Conservation (phyloP, 2,113 vertebrate species). For the Onychorhynchus coronatus region DNA sequence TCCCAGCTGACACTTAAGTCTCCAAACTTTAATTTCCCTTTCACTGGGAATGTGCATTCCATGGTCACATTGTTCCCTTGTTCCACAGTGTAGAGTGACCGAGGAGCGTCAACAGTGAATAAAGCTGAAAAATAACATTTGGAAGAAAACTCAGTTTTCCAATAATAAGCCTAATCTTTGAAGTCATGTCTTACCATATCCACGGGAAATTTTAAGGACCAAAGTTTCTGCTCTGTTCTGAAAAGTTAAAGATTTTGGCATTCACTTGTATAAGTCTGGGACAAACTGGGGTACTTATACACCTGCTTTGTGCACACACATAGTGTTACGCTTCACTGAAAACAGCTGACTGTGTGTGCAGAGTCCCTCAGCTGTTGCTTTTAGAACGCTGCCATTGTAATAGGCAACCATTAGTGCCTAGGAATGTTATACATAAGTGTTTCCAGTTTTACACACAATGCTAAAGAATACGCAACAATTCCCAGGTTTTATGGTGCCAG, state of each 20-base stretch:
- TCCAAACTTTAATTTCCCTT: slow-evolving; percentile 5
- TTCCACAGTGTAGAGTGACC: slow-evolving; percentile 63
- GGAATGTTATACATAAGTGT: neutral
- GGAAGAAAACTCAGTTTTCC: neutral
- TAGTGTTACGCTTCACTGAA: neutral
- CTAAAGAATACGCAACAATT: neutral
- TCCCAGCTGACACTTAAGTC: slow-evolving; percentile 81
- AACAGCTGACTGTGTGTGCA: accelerated
- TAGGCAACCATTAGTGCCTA: neutral
- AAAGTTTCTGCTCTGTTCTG: neutral
- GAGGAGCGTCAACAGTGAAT: slow-evolving; percentile 79
- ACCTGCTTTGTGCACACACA: neutral
- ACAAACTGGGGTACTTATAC: neutral
- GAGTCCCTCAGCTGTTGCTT: neutral
- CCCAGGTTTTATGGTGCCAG: neutral
- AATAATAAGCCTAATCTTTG: neutral
- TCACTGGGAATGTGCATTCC: slow-evolving; percentile 82
- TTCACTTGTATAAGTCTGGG: neutral
- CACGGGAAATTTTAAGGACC: neutral
- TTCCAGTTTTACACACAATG: neutral
- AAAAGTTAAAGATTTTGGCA: neutral
- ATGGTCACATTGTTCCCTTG: slow-evolving; percentile 77
- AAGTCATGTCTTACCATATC: neutral
- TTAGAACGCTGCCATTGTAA: neutral
- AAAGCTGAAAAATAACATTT: slow-evolving; percentile 72